Evolutionary conservation across 2,797 vertebrate species (phyloP), one percentile per base, ranked within the genome.

Genomic region (Capromys pilorides): DNA sequence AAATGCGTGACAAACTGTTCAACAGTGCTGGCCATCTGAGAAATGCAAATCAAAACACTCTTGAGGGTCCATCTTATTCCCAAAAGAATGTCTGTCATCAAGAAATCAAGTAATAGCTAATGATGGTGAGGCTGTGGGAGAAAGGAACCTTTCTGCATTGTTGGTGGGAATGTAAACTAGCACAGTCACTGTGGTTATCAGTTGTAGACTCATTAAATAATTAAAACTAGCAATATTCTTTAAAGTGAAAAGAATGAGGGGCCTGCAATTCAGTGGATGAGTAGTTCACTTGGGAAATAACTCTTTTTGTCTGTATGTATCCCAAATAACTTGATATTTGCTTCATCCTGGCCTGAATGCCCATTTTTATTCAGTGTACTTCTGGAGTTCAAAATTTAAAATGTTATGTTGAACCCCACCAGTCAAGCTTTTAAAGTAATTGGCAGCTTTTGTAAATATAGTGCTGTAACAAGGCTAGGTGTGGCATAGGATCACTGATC

Each of bases 371-470:
- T 95, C 82, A 88, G 16, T 66, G 28, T 39, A 16, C 18, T 84
- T 77, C 51, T 49, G 61, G 45, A 80, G 6, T 62, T 59, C 28
- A 73, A 49, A 87, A 78, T 59, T 45, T 90, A 61, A 12, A 69
- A 36, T 71, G 19, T 67, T 90, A 81, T 83, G 14, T 62, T 83
- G 84, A 94, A 16, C 49, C 10, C 79, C 75, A 73, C 51, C 88
- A 94, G 80, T 21, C 54, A 95, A 88, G n/a, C 79, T 79, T 94
- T 97, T 95, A 86, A 96, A 86, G 49, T 49, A 85, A 45, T 61
- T 95, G 78, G 54, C 93, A 90, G 54, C 21, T 45, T 95, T 95
- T 92, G 12, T 83, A 95, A 96, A 86, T 82, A 93, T 1, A 90
- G 28, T 78, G 85, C 94, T 75, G 77, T 86, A 90, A 93, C 90